Percentiles rank a stretch among this genome's conserved stretches.
These are phyloP conservation scores for Subanguina moxae DNA, from an alignment of 1,140 invertebrate genomes.

Conservation along the genomic window DNA sequence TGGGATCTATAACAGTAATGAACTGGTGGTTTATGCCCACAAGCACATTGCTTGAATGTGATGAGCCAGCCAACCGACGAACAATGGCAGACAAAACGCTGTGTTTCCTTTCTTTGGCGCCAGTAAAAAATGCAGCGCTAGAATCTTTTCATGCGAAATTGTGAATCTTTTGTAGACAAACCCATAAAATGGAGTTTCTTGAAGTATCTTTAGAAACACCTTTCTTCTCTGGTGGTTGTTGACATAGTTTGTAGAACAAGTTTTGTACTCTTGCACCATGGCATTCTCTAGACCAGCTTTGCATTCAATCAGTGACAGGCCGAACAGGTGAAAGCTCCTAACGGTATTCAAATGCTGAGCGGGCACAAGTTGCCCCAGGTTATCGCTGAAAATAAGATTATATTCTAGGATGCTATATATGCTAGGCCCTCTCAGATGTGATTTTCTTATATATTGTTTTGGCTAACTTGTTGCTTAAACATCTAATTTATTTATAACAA, in stretches of 20 bases:
- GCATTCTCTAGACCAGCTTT: constrained; percentile 40
- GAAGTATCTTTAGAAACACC: constrained; percentile 31
- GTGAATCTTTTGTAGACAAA: not conserved
- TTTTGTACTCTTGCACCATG: constrained; percentile 35
- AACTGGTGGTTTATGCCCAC: constrained; percentile 42
- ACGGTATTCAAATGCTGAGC: constrained; percentile 21
- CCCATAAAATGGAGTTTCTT: constrained; percentile 36
- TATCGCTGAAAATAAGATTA: constrained; percentile 33
- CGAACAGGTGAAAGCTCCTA: constrained; percentile 39
- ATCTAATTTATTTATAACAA: constrained; percentile 7
- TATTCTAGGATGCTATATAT: not conserved
- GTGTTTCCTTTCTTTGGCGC: constrained; percentile 24
- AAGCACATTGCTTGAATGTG: constrained; percentile 13
- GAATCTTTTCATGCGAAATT: constrained; percentile 15
- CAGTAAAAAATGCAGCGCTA: constrained; percentile 44
- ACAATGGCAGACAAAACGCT: constrained; percentile 7
- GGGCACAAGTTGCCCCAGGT: constrained; percentile 33
- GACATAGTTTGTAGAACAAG: constrained; percentile 21
- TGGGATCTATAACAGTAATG: constrained; percentile 37
- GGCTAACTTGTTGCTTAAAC: not conserved
- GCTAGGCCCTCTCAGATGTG: too few relatives aligned
- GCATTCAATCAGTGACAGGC: constrained; percentile 41
- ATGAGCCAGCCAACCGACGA: not conserved
- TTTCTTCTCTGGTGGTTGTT: constrained; percentile 27
- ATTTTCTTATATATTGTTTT: not conserved